Evolutionary conservation across 1,140 invertebrate genomes (phyloP).

Genomic region (Panulirus ornatus): DNA sequence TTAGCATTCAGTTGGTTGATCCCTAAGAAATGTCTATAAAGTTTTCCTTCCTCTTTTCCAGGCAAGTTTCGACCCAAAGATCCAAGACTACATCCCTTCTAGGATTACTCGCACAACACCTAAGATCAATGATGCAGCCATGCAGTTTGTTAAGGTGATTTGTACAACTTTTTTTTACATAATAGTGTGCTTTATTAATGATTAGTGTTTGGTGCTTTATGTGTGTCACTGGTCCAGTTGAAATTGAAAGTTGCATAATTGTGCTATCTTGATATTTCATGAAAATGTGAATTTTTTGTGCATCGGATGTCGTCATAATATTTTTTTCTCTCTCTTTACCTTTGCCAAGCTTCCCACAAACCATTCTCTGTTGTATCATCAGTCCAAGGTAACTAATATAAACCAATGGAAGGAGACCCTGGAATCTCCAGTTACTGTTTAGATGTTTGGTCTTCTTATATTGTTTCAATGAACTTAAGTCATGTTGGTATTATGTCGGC

Average conservation of each 20-base stretch:
- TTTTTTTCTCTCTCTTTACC: neutral
- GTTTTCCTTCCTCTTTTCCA: neutral
- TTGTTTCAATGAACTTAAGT: too few relatives aligned
- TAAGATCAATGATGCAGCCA: slow-evolving; percentile 50
- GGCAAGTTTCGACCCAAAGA: slow-evolving; percentile 25
- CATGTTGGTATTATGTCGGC: too few relatives aligned
- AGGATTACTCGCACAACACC: slow-evolving; percentile 28
- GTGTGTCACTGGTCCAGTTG: too few relatives aligned
- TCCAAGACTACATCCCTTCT: slow-evolving; percentile 40
- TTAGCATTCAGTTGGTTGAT: too few relatives aligned
- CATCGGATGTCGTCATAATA: neutral
- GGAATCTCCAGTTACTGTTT: too few relatives aligned
- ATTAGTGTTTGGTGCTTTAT: neutral
- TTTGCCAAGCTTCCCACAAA: slow-evolving; percentile 26
- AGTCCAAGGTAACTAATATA: slow-evolving; percentile 44
- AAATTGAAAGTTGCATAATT: too few relatives aligned
- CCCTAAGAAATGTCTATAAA: too few relatives aligned
- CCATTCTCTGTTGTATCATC: slow-evolving; percentile 20
- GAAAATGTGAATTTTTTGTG: neutral
- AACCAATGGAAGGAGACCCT: too few relatives aligned
- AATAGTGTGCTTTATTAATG: too few relatives aligned
- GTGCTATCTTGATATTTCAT: too few relatives aligned
- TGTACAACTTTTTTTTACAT: neutral
- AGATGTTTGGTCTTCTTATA: too few relatives aligned
- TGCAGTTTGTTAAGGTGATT: slow-evolving; percentile 64